These are phyloP conservation scores for Rousettus madagascariensis DNA, from an alignment of 2,797 vertebrate species.

Conservation along the genomic window DNA sequence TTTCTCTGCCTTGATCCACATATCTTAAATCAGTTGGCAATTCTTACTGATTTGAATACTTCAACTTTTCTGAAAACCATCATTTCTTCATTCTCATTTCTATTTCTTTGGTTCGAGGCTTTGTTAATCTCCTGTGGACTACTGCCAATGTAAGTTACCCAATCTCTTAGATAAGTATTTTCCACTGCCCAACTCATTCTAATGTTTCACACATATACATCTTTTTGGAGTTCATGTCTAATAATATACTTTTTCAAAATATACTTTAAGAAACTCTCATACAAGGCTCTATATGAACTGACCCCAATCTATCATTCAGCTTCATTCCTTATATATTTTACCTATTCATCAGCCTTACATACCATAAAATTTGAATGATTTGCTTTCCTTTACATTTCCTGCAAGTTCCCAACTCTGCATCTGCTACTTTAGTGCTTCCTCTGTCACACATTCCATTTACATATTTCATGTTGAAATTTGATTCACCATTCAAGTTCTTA, in stretches of 20 bases:
- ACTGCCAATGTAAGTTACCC: background rate
- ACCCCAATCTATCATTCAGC: background rate
- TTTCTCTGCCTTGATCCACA: background rate
- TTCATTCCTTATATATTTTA: background rate
- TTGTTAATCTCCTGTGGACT: constrained; percentile 15
- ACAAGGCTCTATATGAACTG: background rate
- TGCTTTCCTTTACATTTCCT: background rate
- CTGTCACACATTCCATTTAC: background rate
- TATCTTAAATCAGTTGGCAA: background rate
- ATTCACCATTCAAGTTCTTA: constrained; percentile 24
- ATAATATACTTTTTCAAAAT: background rate
- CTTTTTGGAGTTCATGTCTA: background rate
- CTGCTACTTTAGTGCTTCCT: background rate
- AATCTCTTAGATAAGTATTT: background rate
- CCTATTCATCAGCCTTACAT: background rate
- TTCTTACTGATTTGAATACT: background rate
- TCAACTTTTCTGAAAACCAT: constrained; percentile 42
- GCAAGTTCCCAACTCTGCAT: background rate
- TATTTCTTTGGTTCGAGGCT: background rate
- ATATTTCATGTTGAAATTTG: constrained; percentile 22
- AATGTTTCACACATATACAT: background rate
- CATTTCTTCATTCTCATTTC: constrained; percentile 21
- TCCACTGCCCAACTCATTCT: background rate
- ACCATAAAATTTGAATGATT: background rate
- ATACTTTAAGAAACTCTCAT: background rate